Conservation (phyloP, 2,888 invertebrate species). For the Agelastica alni region DNA sequence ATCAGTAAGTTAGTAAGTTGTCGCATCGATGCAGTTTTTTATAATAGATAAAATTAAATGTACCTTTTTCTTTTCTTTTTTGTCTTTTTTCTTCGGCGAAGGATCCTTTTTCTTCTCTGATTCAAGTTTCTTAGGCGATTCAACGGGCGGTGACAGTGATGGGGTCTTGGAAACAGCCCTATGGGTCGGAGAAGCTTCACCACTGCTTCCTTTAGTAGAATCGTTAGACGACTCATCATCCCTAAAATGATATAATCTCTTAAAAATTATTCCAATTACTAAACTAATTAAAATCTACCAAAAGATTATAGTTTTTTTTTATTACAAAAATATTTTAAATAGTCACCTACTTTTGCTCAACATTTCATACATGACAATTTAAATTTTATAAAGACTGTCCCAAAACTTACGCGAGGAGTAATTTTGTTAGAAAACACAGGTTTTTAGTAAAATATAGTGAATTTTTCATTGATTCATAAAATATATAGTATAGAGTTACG, state of each 20-base stretch:
- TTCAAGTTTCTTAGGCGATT: slow-evolving; percentile 49
- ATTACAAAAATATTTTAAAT: not conserved
- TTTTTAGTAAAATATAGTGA: too few relatives aligned
- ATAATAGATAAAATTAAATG: too few relatives aligned
- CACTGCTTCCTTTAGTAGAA: slow-evolving; percentile 45
- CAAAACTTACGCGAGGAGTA: too few relatives aligned
- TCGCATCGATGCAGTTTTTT: too few relatives aligned
- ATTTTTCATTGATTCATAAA: too few relatives aligned
- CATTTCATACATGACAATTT: too few relatives aligned
- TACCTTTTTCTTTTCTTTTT: slow-evolving; percentile 51
- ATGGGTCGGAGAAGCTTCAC: slow-evolving; percentile 42
- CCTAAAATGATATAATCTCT: slow-evolving; percentile 14
- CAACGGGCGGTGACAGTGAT: slow-evolving; percentile 30
- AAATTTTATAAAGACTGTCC: too few relatives aligned
- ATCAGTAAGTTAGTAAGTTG: too few relatives aligned
- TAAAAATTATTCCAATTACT: not conserved
- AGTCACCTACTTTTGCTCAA: too few relatives aligned
- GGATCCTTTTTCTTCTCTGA: slow-evolving; percentile 61
- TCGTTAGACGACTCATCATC: slow-evolving; percentile 51
- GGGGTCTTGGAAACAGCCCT: slow-evolving; percentile 28
- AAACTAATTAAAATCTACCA: too few relatives aligned
- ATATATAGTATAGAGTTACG: too few relatives aligned
- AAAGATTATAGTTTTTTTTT: not conserved
- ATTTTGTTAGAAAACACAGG: too few relatives aligned
- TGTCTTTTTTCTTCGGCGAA: slow-evolving; percentile 59